Percentiles rank a stretch among this genome's conserved stretches.
phyloP scores from a whole-genome alignment of 2,797 vertebrate genomes.

The Pseudocheirus occidentalis region DNA sequence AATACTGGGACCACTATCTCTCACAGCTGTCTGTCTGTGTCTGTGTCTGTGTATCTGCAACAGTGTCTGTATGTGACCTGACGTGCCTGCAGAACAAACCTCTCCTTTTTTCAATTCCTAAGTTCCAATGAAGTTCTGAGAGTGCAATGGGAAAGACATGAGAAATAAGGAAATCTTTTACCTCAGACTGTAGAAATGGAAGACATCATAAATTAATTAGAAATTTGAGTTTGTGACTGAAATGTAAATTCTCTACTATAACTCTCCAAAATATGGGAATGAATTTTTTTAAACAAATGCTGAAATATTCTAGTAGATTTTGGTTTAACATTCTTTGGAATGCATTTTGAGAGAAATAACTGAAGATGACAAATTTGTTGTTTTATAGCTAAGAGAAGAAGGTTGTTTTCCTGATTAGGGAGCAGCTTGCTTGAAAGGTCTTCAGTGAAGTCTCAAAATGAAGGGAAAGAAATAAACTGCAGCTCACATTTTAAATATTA shows the following conservation, averaged over 20 bases:
- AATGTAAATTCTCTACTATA: neutral
- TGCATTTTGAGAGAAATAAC: neutral
- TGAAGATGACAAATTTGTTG: neutral
- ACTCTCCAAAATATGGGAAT: neutral
- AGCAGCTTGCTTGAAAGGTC: neutral
- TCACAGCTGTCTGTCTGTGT: neutral
- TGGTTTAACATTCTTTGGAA: neutral
- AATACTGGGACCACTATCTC: neutral
- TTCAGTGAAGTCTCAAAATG: neutral
- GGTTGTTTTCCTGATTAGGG: neutral
- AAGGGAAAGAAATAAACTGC: neutral
- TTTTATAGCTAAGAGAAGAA: neutral
- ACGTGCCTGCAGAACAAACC: neutral
- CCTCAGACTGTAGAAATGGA: neutral
- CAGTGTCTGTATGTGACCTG: neutral
- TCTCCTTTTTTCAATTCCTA: neutral
- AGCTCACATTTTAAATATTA: neutral
- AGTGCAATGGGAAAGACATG: neutral
- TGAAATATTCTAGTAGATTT: neutral
- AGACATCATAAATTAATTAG: neutral
- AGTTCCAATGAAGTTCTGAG: neutral
- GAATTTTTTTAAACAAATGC: neutral
- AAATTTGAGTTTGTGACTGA: neutral
- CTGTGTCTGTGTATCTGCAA: neutral
- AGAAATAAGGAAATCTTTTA: neutral